Base-by-base conservation (phyloP, 2,888 invertebrate species). In the Mythimna impura region DNA sequence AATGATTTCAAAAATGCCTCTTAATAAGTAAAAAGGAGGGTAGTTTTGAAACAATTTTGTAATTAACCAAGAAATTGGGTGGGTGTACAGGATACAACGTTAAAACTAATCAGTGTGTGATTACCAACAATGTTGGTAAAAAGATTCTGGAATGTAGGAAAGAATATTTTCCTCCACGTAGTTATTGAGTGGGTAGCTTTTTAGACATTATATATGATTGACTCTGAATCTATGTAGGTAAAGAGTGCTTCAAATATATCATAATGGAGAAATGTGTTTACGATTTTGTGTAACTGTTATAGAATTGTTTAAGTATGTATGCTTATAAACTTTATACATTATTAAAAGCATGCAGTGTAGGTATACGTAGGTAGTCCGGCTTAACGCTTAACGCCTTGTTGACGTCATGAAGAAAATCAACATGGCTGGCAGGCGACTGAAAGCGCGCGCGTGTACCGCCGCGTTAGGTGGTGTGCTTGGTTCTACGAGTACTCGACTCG, bases 381-480 rank as follows among this genome's bases (percentile, higher is more conserved):
- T 73, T 69, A 81, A 70, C 73, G 62, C 66, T 67, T 71, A 83
- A 78, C 73, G 78, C 82, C 80, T 82, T 86, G 86, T 87, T 94
- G 94, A 95, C 95, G 94, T 95, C 95, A 95, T 87, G 83, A 84
- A 83, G 84, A 89, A 89, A 93, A 90, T 88, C 91, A 94, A 94
- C 90, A 95, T 94, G 94, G 94, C 90, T 85, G 86, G 91, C 90
- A 89, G 85, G 85, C 87, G 88, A 89, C 90, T 90, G 91, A 91
- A 93, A 93, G 89, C 90, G 92, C 90, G 93, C 93, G 93, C 91
- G 93, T 92, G 89, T 88, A 82, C 66, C 80, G 87, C 85, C 81
- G 87, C 88, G 89, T 91, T 89, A 62, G 76, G 90, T 92, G 87
- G 89, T 86, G 89, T 88, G 89, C 87, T 87, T 80, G 84, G 86